Percentiles rank a stretch among this genome's conserved stretches.
These are phyloP conservation scores for Hyles vespertilio DNA, from an alignment of 1,140 invertebrate species.

Conservation along the genomic window DNA sequence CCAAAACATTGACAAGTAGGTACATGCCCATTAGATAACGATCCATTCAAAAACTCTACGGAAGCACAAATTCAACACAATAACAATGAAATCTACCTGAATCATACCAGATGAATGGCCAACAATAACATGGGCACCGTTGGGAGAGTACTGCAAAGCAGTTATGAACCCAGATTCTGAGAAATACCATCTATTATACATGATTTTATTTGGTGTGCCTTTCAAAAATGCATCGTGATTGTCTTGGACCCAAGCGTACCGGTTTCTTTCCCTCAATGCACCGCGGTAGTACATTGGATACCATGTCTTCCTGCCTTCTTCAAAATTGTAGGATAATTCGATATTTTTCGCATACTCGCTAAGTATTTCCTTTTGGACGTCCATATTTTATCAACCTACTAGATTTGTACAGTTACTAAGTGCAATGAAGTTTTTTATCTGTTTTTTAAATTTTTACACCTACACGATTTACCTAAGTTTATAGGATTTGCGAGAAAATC, in stretches of 20 bases:
- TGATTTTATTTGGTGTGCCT: constrained; percentile 44
- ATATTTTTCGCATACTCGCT: constrained; percentile 35
- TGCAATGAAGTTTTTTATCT: too few species aligned
- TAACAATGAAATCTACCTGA: constrained; percentile 37
- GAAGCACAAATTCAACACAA: too few species aligned
- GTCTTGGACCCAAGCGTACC: constrained; percentile 44
- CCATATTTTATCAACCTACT: constrained; percentile 28
- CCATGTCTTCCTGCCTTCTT: constrained; percentile 37
- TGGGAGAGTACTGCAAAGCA: constrained; percentile 43
- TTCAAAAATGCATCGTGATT: constrained; percentile 48
- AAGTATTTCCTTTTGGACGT: constrained; percentile 35
- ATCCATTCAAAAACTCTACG: too few species aligned
- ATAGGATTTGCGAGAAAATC: too few species aligned
- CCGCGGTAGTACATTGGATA: constrained; percentile 56
- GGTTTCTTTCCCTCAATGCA: constrained; percentile 17
- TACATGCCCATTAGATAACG: too few species aligned
- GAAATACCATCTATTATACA: constrained; percentile 51
- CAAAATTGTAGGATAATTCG: constrained; percentile 43
- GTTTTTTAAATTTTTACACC: too few species aligned
- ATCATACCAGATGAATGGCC: constrained; percentile 59
- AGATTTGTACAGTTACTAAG: too few species aligned
- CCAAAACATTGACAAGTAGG: too few species aligned
- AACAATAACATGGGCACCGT: constrained; percentile 51
- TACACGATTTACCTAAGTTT: too few species aligned
- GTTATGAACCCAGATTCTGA: constrained; percentile 53